Evolutionary conservation across 1,140 invertebrate genomes (phyloP).

Genomic region (Hesperophylax magnus): DNA sequence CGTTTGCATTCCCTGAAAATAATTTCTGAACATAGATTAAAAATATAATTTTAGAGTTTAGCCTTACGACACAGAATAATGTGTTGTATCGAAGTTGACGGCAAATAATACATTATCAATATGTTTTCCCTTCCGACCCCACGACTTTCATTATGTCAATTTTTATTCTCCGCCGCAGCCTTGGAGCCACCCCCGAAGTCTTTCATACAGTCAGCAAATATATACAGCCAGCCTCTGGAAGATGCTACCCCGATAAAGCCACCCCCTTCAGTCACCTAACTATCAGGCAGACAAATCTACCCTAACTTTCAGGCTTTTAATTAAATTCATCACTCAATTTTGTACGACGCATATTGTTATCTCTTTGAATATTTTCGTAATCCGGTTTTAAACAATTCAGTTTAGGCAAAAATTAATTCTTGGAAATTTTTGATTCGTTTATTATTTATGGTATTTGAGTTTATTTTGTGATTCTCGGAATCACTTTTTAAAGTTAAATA

Average conservation of each 20-base stretch:
- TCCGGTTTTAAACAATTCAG: neutral
- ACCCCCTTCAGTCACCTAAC: conserved; percentile 28
- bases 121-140: neutral
- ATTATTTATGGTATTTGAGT: too few species aligned
- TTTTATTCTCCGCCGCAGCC: conserved; percentile 14
- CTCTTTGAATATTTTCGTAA: neutral
- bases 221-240: conserved; percentile 5
- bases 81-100: neutral
- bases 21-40: too few species aligned
- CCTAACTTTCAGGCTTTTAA: conserved; percentile 32
- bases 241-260: conserved; percentile 28
- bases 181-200: neutral
- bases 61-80: neutral
- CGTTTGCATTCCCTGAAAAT: too few species aligned
- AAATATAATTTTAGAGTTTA: neutral
- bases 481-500: too few species aligned
- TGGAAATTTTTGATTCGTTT: neutral
- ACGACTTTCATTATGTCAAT: conserved; percentile 36
- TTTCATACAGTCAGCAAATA: conserved; percentile 31
- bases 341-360: conserved; percentile 18
- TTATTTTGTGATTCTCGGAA: too few species aligned
- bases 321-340: conserved; percentile 41
- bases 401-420: too few species aligned
- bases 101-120: neutral
- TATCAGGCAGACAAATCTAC: conserved; percentile 39